These are phyloP conservation scores for Xyrauchen texanus DNA, from an alignment of 2,113 vertebrate genomes.

Conservation along the genomic window DNA sequence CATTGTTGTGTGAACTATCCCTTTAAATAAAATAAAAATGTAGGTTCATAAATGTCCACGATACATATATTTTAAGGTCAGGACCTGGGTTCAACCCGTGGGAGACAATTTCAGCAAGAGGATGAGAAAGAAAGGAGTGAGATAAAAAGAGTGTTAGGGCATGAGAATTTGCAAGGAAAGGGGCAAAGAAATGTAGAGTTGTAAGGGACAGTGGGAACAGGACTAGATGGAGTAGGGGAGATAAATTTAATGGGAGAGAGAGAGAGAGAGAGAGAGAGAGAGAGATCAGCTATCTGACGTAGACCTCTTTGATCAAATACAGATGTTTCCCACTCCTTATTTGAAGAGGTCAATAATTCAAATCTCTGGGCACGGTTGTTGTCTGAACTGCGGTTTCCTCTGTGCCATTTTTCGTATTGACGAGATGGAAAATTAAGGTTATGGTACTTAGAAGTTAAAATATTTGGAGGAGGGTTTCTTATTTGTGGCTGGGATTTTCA, in stretches of 20 bases:
- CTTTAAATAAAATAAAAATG: too few relatives aligned
- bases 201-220: slow-evolving; percentile 17
- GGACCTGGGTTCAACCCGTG: too few relatives aligned
- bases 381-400: slow-evolving; percentile 55
- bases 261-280: slow-evolving; percentile 1
- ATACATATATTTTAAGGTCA: too few relatives aligned
- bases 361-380: slow-evolving; percentile 45
- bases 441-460: too few relatives aligned
- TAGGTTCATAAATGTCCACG: too few relatives aligned
- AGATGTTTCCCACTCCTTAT: slow-evolving; percentile 58
- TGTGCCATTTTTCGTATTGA: slow-evolving; percentile 54
- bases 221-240: background rate
- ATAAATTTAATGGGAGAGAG: background rate
- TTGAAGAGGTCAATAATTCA: slow-evolving; percentile 56
- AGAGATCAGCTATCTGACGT: slow-evolving; percentile 31
- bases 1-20: too few relatives aligned
- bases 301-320: slow-evolving; percentile 63
- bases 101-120: too few relatives aligned
- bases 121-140: background rate
- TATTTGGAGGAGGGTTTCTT: too few relatives aligned
- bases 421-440: slow-evolving; percentile 56
- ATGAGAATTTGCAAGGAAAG: slow-evolving; percentile 5
- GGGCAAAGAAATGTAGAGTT: background rate
- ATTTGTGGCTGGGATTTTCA: too few relatives aligned
- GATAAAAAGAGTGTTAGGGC: background rate